phyloP scores from a whole-genome alignment of 2,113 vertebrate genomes.

The Bos indicus region DNA sequence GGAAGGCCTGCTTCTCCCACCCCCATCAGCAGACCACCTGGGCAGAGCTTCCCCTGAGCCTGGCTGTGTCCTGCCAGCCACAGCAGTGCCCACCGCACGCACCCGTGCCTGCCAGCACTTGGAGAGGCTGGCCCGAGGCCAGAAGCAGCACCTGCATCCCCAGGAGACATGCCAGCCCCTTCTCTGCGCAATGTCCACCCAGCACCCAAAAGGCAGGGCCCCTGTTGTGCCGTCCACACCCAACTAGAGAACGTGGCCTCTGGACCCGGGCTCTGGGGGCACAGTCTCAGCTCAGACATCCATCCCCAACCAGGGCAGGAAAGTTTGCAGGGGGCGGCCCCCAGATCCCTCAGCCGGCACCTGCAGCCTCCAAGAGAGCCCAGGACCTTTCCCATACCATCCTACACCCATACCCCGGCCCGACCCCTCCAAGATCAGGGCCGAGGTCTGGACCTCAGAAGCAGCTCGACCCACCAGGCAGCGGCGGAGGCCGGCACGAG shows the following conservation, averaged over 20 bases:
- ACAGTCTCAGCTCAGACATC: background rate
- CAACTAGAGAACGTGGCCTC: background rate
- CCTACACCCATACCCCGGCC: background rate
- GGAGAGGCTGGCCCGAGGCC: background rate
- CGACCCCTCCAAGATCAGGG: background rate
- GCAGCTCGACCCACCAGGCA: background rate
- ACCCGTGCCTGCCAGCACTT: background rate
- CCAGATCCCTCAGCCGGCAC: background rate
- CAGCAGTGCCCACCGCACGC: fast-evolving
- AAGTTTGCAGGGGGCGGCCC: slow-evolving; percentile 21
- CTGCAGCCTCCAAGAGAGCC: background rate
- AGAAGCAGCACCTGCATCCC: background rate
- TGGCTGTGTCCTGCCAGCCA: background rate
- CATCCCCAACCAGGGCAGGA: background rate
- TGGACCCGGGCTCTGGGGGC: background rate
- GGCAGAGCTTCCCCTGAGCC: background rate
- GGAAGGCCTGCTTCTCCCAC: background rate
- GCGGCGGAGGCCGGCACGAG: background rate
- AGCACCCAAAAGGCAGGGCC: background rate
- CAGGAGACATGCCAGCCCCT: background rate
- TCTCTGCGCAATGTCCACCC: background rate
- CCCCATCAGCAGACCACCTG: background rate
- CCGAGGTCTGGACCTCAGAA: too few relatives aligned
- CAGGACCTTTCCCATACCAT: background rate
- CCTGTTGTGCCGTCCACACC: background rate